A percentile compares a stretch with the other conserved stretches of the same genome.
These are phyloP conservation scores for Pantherophis vulpinus DNA, from an alignment of 2,797 vertebrate genomes.

Conservation along the genomic window DNA sequence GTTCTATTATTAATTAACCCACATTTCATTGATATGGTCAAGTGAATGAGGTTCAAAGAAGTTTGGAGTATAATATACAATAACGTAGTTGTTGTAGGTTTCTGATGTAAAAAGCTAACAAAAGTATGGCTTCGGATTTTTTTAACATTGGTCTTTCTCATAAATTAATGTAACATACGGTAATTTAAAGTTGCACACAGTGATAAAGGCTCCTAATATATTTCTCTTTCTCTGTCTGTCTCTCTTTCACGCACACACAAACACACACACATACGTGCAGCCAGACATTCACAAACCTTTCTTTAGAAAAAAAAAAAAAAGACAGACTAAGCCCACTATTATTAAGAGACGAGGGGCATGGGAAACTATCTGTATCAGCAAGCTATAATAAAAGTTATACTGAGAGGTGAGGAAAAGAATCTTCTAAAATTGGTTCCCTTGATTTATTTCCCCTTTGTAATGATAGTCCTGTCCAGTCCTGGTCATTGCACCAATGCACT, in stretches of 20 bases:
- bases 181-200: accelerated
- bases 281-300: not conserved
- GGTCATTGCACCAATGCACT: not conserved
- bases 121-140: not conserved
- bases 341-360: not conserved
- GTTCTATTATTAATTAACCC: not conserved
- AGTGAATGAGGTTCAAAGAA: not conserved
- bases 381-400: not conserved
- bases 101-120: not conserved
- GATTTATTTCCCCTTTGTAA: constrained; percentile 4
- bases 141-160: not conserved
- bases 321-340: constrained; percentile 28
- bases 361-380: not conserved
- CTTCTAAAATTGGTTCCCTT: constrained; percentile 7
- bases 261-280: no score
- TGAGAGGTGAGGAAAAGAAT: not conserved
- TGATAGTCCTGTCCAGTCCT: not conserved
- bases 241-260: not conserved
- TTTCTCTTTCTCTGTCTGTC: constrained; percentile 7
- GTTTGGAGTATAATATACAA: not conserved
- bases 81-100: not conserved
- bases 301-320: not conserved
- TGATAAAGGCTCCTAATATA: constrained; percentile 5
- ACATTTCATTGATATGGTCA: not conserved
- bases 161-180: constrained; percentile 14